These are phyloP conservation scores for Dugesia japonica DNA, from an alignment of 2,888 invertebrate genomes.

Conservation along the genomic window DNA sequence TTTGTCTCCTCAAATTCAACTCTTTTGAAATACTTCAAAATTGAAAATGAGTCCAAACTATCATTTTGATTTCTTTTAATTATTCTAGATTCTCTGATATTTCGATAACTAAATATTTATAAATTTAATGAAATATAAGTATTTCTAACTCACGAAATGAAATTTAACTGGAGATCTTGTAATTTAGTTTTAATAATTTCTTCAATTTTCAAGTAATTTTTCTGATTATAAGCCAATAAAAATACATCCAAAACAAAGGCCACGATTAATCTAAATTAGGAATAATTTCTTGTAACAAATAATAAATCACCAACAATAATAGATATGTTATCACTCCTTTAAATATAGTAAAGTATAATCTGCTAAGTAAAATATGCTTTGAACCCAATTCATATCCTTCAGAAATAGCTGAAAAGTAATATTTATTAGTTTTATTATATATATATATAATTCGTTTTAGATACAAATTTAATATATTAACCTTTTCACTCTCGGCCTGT, in stretches of 20 bases:
- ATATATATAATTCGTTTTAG: too few relatives aligned
- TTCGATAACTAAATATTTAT: too few relatives aligned
- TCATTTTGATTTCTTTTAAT: not conserved
- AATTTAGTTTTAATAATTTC: not conserved
- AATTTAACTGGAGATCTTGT: not conserved
- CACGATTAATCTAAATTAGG: not conserved
- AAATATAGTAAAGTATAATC: not conserved
- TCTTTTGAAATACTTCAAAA: not conserved
- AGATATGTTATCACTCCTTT: not conserved
- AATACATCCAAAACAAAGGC: conserved; percentile 1
- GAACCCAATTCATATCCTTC: conserved; percentile 6
- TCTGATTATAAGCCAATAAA: conserved; percentile 12
- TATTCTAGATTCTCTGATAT: not conserved
- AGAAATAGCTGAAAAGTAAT: not conserved
- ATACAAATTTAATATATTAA: too few relatives aligned
- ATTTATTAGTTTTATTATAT: too few relatives aligned
- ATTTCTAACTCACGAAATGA: too few relatives aligned
- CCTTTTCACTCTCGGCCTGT: too few relatives aligned
- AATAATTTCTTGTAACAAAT: not conserved
- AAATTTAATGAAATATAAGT: too few relatives aligned
- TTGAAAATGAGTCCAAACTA: not conserved
- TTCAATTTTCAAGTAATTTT: not conserved
- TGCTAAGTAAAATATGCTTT: not conserved
- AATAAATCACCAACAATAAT: not conserved
- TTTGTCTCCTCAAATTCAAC: not conserved